phyloP scores from a whole-genome alignment of 30 jellyfish, hydroid and myxozoan species.

The Pelagia noctiluca region DNA sequence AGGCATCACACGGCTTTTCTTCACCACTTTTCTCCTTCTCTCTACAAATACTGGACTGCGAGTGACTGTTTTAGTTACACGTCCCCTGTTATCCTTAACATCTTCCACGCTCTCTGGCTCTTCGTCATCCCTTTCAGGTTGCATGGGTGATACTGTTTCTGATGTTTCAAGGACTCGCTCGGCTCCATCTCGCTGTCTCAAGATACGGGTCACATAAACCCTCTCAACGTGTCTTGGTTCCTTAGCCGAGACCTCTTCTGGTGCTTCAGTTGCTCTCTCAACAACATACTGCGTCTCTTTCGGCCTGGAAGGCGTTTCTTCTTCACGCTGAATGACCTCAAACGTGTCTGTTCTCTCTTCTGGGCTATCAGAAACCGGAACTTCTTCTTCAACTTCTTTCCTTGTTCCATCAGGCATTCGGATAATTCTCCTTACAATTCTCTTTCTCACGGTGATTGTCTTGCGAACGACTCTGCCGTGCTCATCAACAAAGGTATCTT shows the following conservation, averaged over 20 bases:
- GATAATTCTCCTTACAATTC: conserved; percentile 66
- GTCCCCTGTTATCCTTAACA: background rate
- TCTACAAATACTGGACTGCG: background rate
- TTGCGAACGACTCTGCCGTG: conserved; percentile 53
- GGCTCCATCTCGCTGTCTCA: conserved; percentile 5
- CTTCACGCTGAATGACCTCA: background rate
- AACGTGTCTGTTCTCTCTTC: conserved; percentile 26
- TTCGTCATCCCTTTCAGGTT: background rate
- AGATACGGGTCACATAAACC: conserved; percentile 12
- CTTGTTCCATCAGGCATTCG: conserved; percentile 75
- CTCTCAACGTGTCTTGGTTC: conserved; percentile 11
- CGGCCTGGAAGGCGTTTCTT: background rate
- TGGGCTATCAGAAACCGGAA: conserved; percentile 38
- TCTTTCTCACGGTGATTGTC: conserved; percentile 67
- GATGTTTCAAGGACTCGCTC: conserved; percentile 18
- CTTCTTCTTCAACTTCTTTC: conserved; percentile 71
- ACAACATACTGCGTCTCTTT: background rate
- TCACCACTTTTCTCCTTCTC: background rate
- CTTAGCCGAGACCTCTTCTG: background rate
- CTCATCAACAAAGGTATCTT: conserved; percentile 24
- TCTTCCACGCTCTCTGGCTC: conserved; percentile 2
- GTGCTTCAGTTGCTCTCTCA: background rate
- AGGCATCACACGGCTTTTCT: background rate
- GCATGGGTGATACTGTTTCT: conserved; percentile 6
- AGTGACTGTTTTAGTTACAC: background rate